phyloP scores from a whole-genome alignment of 1,140 invertebrate species.

The Tetramorium simillimum region DNA sequence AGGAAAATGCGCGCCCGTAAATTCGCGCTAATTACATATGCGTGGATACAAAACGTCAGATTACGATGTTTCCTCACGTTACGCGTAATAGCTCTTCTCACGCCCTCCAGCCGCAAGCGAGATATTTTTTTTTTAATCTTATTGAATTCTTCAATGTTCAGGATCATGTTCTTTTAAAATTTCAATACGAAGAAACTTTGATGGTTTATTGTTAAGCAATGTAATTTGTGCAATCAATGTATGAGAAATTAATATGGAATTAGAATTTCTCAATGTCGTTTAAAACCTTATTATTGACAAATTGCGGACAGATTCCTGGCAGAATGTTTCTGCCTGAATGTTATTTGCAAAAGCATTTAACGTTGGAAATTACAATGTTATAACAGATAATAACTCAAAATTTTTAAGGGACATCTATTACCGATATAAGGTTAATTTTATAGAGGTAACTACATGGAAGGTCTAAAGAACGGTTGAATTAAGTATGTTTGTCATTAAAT shows the following conservation, averaged over 20 bases:
- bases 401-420: not conserved
- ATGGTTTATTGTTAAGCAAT: not conserved
- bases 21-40: slow-evolving; percentile 19
- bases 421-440: not conserved
- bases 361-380: not conserved
- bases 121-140: not conserved
- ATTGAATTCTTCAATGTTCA: not conserved
- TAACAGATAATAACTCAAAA: not conserved
- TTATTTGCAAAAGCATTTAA: not conserved
- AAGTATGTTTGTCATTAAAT: slow-evolving; percentile 6
- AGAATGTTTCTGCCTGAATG: not conserved
- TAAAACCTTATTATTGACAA: not conserved
- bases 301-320: not conserved
- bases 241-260: not conserved
- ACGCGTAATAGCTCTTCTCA: not conserved
- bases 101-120: not conserved
- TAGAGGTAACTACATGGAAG: not conserved
- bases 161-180: not conserved
- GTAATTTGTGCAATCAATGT: not conserved
- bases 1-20: not conserved
- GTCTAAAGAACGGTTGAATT: not conserved
- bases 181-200: not conserved
- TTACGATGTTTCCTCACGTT: not conserved
- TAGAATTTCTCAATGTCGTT: not conserved
- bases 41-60: not conserved